Base-by-base conservation (phyloP, 1,140 invertebrate species). In the Octopus sinensis region DNA sequence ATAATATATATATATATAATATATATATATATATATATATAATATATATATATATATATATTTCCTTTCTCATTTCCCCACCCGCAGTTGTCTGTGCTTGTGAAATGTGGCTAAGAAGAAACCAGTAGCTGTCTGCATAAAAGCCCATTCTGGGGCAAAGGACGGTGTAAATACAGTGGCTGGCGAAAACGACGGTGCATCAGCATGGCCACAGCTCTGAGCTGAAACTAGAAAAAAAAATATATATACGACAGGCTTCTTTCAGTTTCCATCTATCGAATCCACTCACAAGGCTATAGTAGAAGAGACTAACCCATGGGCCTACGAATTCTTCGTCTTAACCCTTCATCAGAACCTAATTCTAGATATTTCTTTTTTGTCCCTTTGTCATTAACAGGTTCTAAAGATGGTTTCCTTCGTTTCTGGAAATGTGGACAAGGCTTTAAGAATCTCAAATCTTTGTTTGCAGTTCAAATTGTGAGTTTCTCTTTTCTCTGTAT, bases 21-120 rank as follows among this genome's bases (percentile, higher is more conserved):
- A n/a, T n/a, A n/a, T n/a, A n/a, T n/a, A n/a, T n/a, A n/a, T n/a
- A n/a, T n/a, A n/a, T n/a, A n/a, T n/a, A n/a, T n/a, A n/a, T n/a
- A n/a, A n/a, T n/a, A n/a, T n/a, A n/a, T n/a, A n/a, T n/a, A n/a
- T n/a, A n/a, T n/a, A n/a, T n/a, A n/a, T n/a, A n/a, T n/a, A n/a
- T n/a, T n/a, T n/a, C n/a, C n/a, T n/a, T n/a, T n/a, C n/a, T n/a
- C n/a, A n/a, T n/a, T n/a, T 79, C n/a, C n/a, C 75, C 13, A 71
- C 83, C 85, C 83, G 23, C 82, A 93, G 93, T 71, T 92, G 93
- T 23, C 87, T 99, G 5, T 94, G 94, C 86, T 84, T 98, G 6
- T 99, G 97, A 97, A 94, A 94, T 86, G 93, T 93, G 7, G 91
- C 94, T 80, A 97, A 97, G 89, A 99, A 99, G 91, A 97, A 97